Conservation (phyloP, 2,888 invertebrate genomes). For the Pyrgus malvae region DNA sequence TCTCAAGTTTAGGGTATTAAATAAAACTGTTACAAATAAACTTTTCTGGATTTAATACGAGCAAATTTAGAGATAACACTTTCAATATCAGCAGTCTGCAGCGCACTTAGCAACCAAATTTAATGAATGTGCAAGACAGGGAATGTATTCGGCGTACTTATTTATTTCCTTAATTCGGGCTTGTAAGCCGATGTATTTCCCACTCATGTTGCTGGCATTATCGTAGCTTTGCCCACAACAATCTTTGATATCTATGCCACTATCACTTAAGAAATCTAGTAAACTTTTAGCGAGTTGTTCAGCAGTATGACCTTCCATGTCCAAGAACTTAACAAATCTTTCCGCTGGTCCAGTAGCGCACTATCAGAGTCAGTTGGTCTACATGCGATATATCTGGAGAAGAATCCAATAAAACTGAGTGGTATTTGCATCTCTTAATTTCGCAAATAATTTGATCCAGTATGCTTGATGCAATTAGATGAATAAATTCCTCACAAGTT, state of each 20-base stretch:
- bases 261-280: slow-evolving; percentile 23
- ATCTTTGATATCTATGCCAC: slow-evolving; percentile 24
- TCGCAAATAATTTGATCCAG: too few relatives aligned
- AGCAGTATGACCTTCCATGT: slow-evolving; percentile 8
- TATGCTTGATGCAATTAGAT: too few relatives aligned
- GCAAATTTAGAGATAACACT: neutral
- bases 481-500: too few relatives aligned
- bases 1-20: too few relatives aligned
- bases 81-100: neutral
- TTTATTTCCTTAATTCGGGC: slow-evolving; percentile 13
- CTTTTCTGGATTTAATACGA: too few relatives aligned
- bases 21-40: too few relatives aligned
- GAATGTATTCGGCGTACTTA: slow-evolving; percentile 7
- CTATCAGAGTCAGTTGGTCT: neutral
- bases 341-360: neutral
- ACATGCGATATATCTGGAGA: neutral
- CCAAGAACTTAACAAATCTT: too few relatives aligned
- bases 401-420: neutral
- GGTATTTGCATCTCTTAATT: too few relatives aligned
- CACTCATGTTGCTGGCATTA: slow-evolving; percentile 21
- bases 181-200: slow-evolving; percentile 23
- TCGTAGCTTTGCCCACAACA: slow-evolving; percentile 29
- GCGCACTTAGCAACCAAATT: slow-evolving; percentile 15
- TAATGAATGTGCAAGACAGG: slow-evolving; percentile 24
- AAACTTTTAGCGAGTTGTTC: slow-evolving; percentile 27